Base-by-base conservation (phyloP, 2,797 vertebrate species). In the Taenioides sp. region DNA sequence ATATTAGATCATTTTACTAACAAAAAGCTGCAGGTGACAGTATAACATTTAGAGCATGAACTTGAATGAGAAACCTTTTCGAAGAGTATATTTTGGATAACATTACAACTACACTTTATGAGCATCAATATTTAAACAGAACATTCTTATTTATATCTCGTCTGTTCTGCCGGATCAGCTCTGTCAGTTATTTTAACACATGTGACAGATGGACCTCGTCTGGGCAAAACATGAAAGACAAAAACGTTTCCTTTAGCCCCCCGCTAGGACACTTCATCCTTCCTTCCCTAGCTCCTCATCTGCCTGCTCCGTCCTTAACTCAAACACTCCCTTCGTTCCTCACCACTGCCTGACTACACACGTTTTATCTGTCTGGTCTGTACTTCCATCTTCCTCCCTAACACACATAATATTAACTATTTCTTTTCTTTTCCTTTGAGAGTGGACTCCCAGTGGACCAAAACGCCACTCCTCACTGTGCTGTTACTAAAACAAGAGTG, bases 401-500 rank as follows among this genome's bases (percentile, higher is more conserved):
- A 57, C 31, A 34, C 67, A 67, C 31, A 69, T 43, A 18, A 58
- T 40, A 69, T 69, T 67, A 54, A 57, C 31, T 9, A 20, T 65
- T 25, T 22, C 59, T 60, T 62, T 20, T 9, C 54, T 47, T 70
- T 69, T 63, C 66, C 61, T 79, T 28, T 18, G 59, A 25, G 58
- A 60, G 0, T 49, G 31, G 18, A 52, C 11, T 78, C 71, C 75
- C 69, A 10, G 40, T 20, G 64, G 67, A 72, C 64, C 76, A 66
- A 73, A 73, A 65, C 57, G 7, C 63, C 65, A 54, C 43, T 11
- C 65, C 5, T 17, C 11, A 74, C 54, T 69, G 65, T 81, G 74
- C 73, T 72, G 63, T 72, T 65, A 70, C 69, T 76, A 80, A 85
- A 68, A 73, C 72, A 57, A 86, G 74, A 81, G 76, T 76, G 74